These are phyloP conservation scores for Drosophila monieri DNA, from an alignment of 2,888 invertebrate genomes.

Conservation along the genomic window DNA sequence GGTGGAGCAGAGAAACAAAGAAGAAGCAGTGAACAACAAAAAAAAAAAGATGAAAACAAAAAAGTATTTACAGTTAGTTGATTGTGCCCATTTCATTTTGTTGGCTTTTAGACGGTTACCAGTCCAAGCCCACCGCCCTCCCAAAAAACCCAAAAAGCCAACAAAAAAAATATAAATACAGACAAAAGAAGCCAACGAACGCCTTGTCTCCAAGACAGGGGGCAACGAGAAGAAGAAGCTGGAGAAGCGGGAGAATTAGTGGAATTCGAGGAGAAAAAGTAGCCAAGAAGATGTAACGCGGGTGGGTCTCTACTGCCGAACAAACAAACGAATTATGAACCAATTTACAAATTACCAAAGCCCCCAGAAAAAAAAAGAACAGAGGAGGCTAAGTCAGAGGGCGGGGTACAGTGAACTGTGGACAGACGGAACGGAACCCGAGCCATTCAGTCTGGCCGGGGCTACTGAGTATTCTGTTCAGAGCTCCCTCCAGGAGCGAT, in stretches of 20 bases:
- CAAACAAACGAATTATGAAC: slow-evolving; percentile 77
- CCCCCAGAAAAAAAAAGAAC: slow-evolving; percentile 39
- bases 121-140: slow-evolving; percentile 20
- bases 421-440: slow-evolving; percentile 9
- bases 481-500: slow-evolving; percentile 22
- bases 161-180: slow-evolving; percentile 16
- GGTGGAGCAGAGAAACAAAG: slow-evolving; percentile 52
- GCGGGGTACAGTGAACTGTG: slow-evolving; percentile 26
- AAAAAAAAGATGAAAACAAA: slow-evolving; percentile 37
- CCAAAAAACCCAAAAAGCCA: slow-evolving; percentile 43
- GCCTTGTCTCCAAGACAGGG: slow-evolving; percentile 65
- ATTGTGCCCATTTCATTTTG: slow-evolving; percentile 78
- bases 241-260: slow-evolving; percentile 13
- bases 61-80: slow-evolving; percentile 75
- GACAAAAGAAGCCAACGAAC: slow-evolving; percentile 78
- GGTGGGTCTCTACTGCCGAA: slow-evolving; percentile 35
- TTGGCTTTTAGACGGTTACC: slow-evolving; percentile 73
- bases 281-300: slow-evolving; percentile 31
- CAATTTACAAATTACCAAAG: slow-evolving; percentile 78
- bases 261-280: slow-evolving; percentile 8
- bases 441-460: slow-evolving; percentile 29
- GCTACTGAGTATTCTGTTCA: background rate
- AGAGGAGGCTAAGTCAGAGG: background rate
- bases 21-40: slow-evolving; percentile 27
- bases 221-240: slow-evolving; percentile 19